These are phyloP conservation scores for Cygnus buccinator DNA, from an alignment of 2,113 vertebrate species.

Conservation along the genomic window DNA sequence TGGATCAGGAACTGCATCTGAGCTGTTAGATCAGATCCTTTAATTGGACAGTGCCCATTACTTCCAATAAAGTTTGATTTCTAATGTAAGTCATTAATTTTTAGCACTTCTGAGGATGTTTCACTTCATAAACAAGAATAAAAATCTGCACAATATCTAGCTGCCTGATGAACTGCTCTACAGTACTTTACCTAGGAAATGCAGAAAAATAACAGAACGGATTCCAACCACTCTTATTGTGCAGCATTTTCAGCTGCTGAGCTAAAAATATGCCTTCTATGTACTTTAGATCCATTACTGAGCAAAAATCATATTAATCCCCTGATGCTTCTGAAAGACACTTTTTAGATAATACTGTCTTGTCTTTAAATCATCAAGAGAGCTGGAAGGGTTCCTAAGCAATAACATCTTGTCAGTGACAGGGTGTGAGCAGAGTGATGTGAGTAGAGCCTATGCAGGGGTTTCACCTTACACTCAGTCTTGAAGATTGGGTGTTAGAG, in stretches of 20 bases:
- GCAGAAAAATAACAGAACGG: neutral
- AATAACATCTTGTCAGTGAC: neutral
- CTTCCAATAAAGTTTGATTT: neutral
- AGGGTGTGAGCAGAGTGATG: neutral
- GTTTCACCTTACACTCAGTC: neutral
- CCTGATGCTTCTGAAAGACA: neutral
- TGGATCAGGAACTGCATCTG: neutral
- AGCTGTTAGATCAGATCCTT: neutral
- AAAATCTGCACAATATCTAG: neutral
- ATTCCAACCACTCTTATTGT: neutral
- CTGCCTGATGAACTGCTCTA: neutral
- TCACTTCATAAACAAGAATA: neutral
- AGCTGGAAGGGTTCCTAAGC: neutral
- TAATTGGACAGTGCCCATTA: neutral
- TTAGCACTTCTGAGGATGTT: neutral
- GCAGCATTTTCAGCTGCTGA: neutral
- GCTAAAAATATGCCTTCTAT: neutral
- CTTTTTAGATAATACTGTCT: neutral
- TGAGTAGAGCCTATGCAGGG: neutral
- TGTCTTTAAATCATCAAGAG: neutral
- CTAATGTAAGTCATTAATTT: neutral
- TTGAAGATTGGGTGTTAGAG: neutral
- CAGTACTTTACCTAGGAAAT: neutral
- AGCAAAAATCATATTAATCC: neutral
- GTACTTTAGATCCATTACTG: neutral